These are phyloP conservation scores for Aleiodes sp. DNA, from an alignment of 1,140 invertebrate genomes.

Conservation along the genomic window DNA sequence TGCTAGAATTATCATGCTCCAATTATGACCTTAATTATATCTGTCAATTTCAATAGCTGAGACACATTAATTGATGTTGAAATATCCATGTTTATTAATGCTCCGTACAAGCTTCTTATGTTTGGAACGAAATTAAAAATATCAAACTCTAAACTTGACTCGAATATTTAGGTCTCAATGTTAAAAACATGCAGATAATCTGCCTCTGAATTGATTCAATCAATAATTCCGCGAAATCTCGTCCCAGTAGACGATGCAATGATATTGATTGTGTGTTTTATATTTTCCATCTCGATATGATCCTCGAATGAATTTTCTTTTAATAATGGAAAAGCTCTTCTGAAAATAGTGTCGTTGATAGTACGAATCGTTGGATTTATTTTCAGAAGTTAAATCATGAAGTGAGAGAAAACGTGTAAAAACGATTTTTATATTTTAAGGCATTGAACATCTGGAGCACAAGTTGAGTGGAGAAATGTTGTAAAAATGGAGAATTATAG, in stretches of 20 bases:
- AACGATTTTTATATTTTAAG: no score
- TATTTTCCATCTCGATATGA: neutral
- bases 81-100: no score
- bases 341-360: no score
- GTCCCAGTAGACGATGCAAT: neutral
- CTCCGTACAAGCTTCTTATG: neutral
- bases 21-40: neutral
- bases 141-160: neutral
- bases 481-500: no score
- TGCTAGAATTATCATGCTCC: constrained; percentile 6
- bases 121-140: neutral
- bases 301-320: neutral
- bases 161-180: neutral
- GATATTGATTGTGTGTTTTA: neutral
- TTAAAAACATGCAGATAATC: neutral
- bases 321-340: neutral
- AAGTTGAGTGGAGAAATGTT: no score
- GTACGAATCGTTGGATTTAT: no score
- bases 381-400: no score
- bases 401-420: no score
- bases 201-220: neutral
- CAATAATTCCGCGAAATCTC: neutral
- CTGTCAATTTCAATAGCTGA: no score
- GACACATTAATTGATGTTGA: no score
- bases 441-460: no score